A percentile compares a stretch with the other conserved stretches of the same genome.
Conservation (phyloP, 1,140 invertebrate species). For the Tetramorium alpestre region DNA sequence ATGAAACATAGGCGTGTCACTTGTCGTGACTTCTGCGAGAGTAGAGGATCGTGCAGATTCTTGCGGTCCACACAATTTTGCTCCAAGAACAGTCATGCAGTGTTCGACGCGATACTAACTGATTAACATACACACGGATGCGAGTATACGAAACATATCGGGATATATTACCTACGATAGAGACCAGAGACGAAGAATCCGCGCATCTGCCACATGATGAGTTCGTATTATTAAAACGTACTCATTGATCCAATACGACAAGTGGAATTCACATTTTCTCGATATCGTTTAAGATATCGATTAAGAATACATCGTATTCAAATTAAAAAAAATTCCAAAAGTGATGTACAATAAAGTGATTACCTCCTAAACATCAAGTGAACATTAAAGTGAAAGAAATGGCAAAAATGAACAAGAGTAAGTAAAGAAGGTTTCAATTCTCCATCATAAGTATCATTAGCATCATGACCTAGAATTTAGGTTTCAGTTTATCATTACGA, state of each 20-base stretch:
- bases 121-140: conserved; percentile 39
- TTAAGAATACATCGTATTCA: not conserved
- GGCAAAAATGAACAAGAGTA: conserved; percentile 49
- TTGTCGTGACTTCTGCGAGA: conserved; percentile 49
- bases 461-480: not conserved
- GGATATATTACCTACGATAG: not conserved
- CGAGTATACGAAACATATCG: not conserved
- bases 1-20: not conserved
- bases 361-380: not conserved
- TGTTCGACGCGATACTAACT: conserved; percentile 61
- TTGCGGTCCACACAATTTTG: conserved; percentile 39
- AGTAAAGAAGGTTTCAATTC: conserved; percentile 28
- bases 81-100: conserved; percentile 62
- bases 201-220: not conserved
- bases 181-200: not conserved
- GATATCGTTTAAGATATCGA: not conserved
- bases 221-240: not conserved
- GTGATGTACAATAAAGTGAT: not conserved
- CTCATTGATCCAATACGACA: not conserved
- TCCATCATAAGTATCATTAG: not conserved
- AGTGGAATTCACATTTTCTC: not conserved
- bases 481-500: not conserved
- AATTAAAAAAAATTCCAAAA: not conserved
- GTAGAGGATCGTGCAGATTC: conserved; percentile 40
- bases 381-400: not conserved